Evolutionary conservation across 2,888 invertebrate species (phyloP).

Genomic region (Rhamnusium bicolor): DNA sequence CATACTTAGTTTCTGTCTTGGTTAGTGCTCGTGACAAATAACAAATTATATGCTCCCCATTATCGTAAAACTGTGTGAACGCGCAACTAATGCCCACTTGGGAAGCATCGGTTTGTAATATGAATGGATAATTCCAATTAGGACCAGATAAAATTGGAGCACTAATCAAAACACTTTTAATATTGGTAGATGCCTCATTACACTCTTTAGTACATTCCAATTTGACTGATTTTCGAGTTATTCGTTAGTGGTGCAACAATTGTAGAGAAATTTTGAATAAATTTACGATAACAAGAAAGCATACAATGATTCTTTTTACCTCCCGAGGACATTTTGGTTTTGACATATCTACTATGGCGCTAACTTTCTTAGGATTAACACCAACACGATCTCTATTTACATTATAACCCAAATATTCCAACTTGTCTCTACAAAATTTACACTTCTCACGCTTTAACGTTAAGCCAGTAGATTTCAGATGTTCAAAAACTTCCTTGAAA

Average conservation of each 20-base stretch:
- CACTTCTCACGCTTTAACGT: too few relatives aligned
- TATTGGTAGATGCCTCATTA: background rate
- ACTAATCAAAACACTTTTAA: background rate
- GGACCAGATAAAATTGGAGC: background rate
- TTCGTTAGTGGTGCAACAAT: conserved; percentile 10
- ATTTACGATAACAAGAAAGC: conserved; percentile 9
- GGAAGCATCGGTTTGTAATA: background rate
- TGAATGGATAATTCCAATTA: background rate
- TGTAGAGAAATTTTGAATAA: background rate
- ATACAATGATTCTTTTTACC: conserved; percentile 4
- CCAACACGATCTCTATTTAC: background rate
- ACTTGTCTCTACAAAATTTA: too few relatives aligned
- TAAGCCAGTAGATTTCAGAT: too few relatives aligned
- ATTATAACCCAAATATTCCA: background rate
- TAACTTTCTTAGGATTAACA: conserved; percentile 1
- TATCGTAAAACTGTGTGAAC: background rate
- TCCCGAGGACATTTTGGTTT: background rate
- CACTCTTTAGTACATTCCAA: background rate
- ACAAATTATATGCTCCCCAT: background rate
- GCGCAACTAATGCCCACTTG: background rate
- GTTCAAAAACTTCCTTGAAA: too few relatives aligned
- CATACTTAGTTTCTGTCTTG: conserved; percentile 22
- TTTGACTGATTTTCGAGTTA: background rate
- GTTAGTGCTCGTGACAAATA: background rate
- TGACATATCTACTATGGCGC: background rate